phyloP scores from a whole-genome alignment of 2,797 vertebrate species.

The Carduelis carduelis region DNA sequence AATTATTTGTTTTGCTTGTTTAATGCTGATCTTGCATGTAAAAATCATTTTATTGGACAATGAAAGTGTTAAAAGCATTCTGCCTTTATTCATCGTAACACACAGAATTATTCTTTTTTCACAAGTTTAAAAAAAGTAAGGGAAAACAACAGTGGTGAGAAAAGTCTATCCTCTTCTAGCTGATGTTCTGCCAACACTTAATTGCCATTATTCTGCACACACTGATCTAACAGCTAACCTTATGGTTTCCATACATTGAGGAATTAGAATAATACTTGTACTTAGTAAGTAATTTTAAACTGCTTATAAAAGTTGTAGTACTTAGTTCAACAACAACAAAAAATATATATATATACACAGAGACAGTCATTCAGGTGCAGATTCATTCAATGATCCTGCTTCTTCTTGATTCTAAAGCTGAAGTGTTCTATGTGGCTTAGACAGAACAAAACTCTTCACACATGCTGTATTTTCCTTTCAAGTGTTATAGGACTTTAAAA shows the following conservation, averaged over 20 bases:
- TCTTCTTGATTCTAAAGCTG: background rate
- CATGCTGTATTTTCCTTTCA: background rate
- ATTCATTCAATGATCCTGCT: background rate
- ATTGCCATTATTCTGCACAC: background rate
- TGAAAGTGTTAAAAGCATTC: background rate
- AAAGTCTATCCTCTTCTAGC: background rate
- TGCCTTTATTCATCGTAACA: background rate
- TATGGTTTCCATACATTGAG: background rate
- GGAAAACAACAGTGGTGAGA: background rate
- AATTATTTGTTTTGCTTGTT: background rate
- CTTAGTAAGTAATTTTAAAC: background rate
- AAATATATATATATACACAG: background rate
- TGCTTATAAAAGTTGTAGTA: background rate
- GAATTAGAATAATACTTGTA: background rate
- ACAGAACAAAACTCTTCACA: background rate
- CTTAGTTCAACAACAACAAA: background rate
- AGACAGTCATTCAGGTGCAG: background rate
- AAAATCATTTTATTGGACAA: background rate
- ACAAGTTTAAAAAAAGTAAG: background rate
- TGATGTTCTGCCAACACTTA: background rate
- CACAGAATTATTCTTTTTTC: background rate
- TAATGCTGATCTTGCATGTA: background rate
- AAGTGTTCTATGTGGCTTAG: background rate
- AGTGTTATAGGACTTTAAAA: background rate
- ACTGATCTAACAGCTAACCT: background rate